These are phyloP conservation scores for Zygothrica quintamaculata DNA, from an alignment of 2,888 invertebrate genomes.

Conservation along the genomic window DNA sequence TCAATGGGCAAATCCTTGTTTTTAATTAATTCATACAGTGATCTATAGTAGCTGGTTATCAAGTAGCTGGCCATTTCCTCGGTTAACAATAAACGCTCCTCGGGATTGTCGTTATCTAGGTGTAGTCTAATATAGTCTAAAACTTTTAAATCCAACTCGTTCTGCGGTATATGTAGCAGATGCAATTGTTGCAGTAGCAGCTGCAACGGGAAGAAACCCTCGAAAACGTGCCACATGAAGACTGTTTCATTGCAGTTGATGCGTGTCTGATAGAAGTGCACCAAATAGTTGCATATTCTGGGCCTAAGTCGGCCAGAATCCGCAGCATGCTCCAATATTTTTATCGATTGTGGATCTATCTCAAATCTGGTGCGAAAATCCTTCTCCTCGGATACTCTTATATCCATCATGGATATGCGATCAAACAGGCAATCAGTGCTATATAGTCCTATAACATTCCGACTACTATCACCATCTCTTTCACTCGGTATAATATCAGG, in stretches of 20 bases:
- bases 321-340: conserved; percentile 1
- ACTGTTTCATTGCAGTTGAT: background rate
- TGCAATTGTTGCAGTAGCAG: background rate
- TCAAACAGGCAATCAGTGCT: no score
- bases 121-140: background rate
- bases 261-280: conserved; percentile 9
- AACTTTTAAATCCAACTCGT: background rate
- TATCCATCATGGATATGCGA: no score
- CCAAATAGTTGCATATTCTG: conserved; percentile 6
- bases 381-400: background rate
- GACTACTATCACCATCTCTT: no score
- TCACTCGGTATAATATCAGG: no score
- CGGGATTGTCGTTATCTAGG: background rate
- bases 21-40: background rate
- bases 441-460: no score
- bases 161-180: background rate
- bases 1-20: rapidly evolving
- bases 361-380: conserved; percentile 21
- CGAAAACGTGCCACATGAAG: conserved; percentile 23
- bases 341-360: conserved; percentile 1
- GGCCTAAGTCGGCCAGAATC: no score
- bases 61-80: conserved; percentile 17
- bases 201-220: conserved; percentile 16
- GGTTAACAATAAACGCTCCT: background rate
- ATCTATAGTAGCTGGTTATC: conserved; percentile 14